Evolutionary conservation across 2,797 vertebrate species (phyloP), one percentile per base, ranked within the genome.

Genomic region (Yasuhikotakia modesta): DNA sequence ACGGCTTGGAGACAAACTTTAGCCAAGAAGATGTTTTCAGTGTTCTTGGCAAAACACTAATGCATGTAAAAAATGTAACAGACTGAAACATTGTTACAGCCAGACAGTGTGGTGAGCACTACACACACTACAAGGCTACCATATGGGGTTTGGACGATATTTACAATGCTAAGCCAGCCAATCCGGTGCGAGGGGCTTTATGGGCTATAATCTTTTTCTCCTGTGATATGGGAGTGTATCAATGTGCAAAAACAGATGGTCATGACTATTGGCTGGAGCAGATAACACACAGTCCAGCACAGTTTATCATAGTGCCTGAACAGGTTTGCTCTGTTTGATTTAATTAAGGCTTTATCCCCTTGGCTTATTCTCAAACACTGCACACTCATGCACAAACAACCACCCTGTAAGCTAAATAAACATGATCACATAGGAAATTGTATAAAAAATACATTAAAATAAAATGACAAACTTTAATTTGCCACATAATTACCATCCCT

Each of bases 301-400:
- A 92, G 91, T 93, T 92, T 89, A 92, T 92, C 92, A 91, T 86
- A 91, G 88, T 84, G 88, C 90, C 87, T 88, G 89, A 90, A 91
- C 91, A 91, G 90, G 91, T 91, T 89, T 90, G 88, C 86, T 90
- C 89, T 90, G 90, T 92, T 91, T 92, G 91, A 93, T 93, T 93
- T 92, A 93, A 93, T 93, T 93, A 93, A 93, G 90, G 90, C 89
- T 90, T 93, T 89, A 91, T 91, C 89, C 90, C 39, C 88, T 82
- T 85, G 78, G 85, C 88, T 90, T 83, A 78, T 81, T 84, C 82
- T 85, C 88, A 91, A 89, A 89, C 86, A 87, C 45, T 12, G 48
- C 72, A 57, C 46, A 83, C 17, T 19, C 43, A 46, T n/a, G 4
- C 65, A 48, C 66, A 83, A 73, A 70, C 68, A 76, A 39, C 45